Evolutionary conservation across 2,113 vertebrate genomes (phyloP).

Genomic region (Brachyhypopomus gauderio): DNA sequence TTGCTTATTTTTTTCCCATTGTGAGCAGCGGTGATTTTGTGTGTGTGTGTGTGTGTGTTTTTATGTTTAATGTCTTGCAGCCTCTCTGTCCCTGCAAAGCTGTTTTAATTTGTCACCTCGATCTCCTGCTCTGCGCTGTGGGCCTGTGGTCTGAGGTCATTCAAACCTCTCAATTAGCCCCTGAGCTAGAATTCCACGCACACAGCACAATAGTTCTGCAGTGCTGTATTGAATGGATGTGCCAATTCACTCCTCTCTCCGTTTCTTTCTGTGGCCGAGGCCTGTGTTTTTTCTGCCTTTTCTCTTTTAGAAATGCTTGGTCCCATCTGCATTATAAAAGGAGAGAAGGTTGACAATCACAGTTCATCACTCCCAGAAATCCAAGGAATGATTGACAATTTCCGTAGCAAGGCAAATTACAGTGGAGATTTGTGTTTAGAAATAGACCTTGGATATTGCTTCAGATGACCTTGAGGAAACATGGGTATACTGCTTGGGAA

Average conservation of each 20-base stretch:
- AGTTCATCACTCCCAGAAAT: constrained; percentile 44
- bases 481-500: not conserved
- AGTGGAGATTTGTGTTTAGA: constrained; percentile 27
- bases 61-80: constrained; percentile 10
- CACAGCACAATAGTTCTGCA: constrained; percentile 36
- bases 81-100: constrained; percentile 4
- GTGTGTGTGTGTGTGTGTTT: not conserved
- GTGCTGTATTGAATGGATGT: constrained; percentile 36
- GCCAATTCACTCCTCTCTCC: constrained; percentile 37
- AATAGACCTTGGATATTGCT: constrained; percentile 39
- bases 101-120: constrained; percentile 34
- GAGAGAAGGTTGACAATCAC: constrained; percentile 43
- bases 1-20: not conserved
- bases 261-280: constrained; percentile 29
- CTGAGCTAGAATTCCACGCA: constrained; percentile 43
- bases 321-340: constrained; percentile 48
- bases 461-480: constrained; percentile 40
- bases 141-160: constrained; percentile 31
- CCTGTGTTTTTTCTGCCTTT: constrained; percentile 39
- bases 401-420: constrained; percentile 38
- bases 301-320: constrained; percentile 39
- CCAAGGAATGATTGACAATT: constrained; percentile 41
- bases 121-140: constrained; percentile 31
- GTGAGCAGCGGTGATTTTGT: not conserved
- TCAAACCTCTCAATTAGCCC: constrained; percentile 45